phyloP scores from a whole-genome alignment of 2,888 invertebrate genomes.

The Apoda limacodes region DNA sequence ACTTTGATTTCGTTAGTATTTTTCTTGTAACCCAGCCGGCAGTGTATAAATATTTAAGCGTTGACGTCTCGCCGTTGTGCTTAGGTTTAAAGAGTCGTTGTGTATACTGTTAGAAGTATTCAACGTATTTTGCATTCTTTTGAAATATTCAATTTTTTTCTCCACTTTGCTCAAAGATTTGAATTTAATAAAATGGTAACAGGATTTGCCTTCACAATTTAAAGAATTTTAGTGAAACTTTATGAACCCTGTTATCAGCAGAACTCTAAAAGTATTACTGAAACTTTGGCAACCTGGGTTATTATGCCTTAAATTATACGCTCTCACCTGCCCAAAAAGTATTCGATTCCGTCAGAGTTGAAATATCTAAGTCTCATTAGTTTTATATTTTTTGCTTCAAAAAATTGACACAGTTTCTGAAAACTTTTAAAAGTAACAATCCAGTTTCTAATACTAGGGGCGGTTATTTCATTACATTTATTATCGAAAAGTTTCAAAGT shows the following conservation, averaged over 20 bases:
- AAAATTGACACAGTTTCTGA: constrained; percentile 8
- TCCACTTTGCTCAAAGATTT: constrained; percentile 1
- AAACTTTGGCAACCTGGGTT: constrained; percentile 21
- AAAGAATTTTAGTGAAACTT: constrained; percentile 15
- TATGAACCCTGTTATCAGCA: constrained; percentile 21
- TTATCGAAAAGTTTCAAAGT: constrained; percentile 11
- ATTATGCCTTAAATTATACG: constrained; percentile 23
- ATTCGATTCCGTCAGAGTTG: constrained; percentile 15
- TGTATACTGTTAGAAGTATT: too few relatives aligned
- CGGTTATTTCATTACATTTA: constrained; percentile 10
- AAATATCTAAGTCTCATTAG: constrained; percentile 10
- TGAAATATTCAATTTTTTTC: background rate
- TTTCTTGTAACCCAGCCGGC: constrained; percentile 20
- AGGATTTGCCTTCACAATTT: constrained; percentile 20
- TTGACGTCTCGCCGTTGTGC: constrained; percentile 14
- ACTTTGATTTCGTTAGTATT: constrained; percentile 12
- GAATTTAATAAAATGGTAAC: constrained; percentile 10
- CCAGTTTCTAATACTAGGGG: constrained; percentile 16
- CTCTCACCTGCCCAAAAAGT: constrained; percentile 23
- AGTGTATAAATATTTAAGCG: constrained; percentile 19
- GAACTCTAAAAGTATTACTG: constrained; percentile 19
- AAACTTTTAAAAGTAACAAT: constrained; percentile 13
- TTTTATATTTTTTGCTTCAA: constrained; percentile 8
- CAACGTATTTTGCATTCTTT: too few relatives aligned
- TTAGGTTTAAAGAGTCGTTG: constrained; percentile 3